phyloP scores from a whole-genome alignment of 2,888 invertebrate genomes.

The Rhyacophila evoluta region DNA sequence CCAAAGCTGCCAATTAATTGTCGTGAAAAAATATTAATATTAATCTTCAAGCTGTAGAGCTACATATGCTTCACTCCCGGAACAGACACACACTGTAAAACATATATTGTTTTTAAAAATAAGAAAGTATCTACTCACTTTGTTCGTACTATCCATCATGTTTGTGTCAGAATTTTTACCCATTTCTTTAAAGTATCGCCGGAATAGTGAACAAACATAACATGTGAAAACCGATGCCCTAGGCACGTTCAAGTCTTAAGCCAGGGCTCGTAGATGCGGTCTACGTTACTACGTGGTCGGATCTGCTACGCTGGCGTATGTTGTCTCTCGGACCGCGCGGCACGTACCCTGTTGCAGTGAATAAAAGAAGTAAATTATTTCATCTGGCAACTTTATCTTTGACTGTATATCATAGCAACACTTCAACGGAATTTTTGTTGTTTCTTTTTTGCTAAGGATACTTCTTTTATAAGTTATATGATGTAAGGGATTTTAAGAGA shows the following conservation, averaged over 20 bases:
- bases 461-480: neutral
- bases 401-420: neutral
- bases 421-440: neutral
- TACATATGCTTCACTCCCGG: too few relatives aligned
- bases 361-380: constrained; percentile 12
- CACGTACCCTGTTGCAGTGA: constrained; percentile 4
- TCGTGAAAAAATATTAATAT: too few relatives aligned
- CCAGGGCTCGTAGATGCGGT: constrained; percentile 2
- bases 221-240: neutral
- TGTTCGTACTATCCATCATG: neutral
- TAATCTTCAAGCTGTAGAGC: too few relatives aligned
- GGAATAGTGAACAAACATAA: neutral
- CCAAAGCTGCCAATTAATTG: too few relatives aligned
- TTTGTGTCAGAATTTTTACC: neutral
- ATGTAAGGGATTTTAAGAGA: neutral
- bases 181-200: neutral
- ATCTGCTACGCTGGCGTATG: neutral
- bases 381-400: neutral
- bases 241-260: neutral
- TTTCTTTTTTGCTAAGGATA: neutral
- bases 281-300: neutral
- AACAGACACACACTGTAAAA: too few relatives aligned
- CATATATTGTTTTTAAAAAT: too few relatives aligned
- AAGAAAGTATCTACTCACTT: too few relatives aligned
- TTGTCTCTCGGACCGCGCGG: neutral